These are phyloP conservation scores for Pseudachorutes palmiensis DNA, from an alignment of 1,140 invertebrate genomes.

Conservation along the genomic window DNA sequence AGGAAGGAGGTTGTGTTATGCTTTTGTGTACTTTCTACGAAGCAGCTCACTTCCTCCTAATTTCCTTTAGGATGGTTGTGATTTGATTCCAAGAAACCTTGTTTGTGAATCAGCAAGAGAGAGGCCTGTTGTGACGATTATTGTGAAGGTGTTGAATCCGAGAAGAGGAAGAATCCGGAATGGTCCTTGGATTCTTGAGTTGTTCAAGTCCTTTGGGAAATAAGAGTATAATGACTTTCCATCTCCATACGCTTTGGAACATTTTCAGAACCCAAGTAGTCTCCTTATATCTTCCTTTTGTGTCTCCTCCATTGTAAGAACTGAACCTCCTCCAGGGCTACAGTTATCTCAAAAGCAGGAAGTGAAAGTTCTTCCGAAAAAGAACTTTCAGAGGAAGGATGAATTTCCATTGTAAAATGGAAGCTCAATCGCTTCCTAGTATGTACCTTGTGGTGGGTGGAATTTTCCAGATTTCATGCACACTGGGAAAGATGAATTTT, in stretches of 20 bases:
- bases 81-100: neutral
- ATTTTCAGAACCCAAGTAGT: too few species aligned
- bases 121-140: constrained; percentile 8
- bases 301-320: too few species aligned
- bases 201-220: neutral
- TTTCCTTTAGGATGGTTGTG: neutral
- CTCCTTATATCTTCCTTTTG: too few species aligned
- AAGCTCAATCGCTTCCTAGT: neutral
- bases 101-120: too few species aligned
- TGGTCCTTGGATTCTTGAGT: neutral
- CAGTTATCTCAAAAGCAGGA: too few species aligned
- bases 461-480: neutral
- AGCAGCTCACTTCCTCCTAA: neutral
- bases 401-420: too few species aligned
- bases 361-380: too few species aligned
- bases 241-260: constrained; percentile 9
- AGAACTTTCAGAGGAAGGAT: too few species aligned
- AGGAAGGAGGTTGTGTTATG: neutral
- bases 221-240: constrained; percentile 11
- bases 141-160: neutral
- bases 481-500: neutral
- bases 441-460: neutral
- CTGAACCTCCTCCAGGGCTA: too few species aligned
- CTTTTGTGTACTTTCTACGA: too few species aligned
- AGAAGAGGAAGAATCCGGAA: neutral